These are phyloP conservation scores for Helicoverpa zea DNA, from an alignment of 1,140 invertebrate species.

Conservation along the genomic window DNA sequence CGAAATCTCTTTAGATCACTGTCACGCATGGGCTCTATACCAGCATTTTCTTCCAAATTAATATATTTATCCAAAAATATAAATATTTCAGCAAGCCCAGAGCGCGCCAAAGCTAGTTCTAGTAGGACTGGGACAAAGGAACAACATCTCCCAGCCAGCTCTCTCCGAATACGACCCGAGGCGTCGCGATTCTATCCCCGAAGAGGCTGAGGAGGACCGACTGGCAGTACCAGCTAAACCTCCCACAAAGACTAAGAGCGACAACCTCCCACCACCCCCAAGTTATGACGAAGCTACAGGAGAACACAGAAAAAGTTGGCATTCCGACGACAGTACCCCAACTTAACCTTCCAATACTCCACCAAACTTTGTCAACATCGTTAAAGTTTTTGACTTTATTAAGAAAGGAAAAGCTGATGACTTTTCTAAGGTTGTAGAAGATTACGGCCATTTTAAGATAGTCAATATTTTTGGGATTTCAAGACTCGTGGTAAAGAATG, in stretches of 20 bases:
- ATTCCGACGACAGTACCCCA: constrained; percentile 84
- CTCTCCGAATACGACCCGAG: constrained; percentile 83
- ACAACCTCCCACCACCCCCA: constrained; percentile 74
- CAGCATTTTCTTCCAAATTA: not conserved
- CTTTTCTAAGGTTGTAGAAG: not conserved
- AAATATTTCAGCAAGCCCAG: constrained; percentile 83
- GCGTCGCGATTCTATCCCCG: constrained; percentile 85
- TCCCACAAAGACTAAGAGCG: constrained; percentile 74
- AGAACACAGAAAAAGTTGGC: constrained; percentile 85
- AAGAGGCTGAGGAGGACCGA: constrained; percentile 83
- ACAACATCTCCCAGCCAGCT: constrained; percentile 88
- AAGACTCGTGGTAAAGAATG: not conserved
- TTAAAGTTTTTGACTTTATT: constrained; percentile 7
- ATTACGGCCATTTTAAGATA: not conserved
- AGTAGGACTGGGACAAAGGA: constrained; percentile 83
- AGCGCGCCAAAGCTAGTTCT: constrained; percentile 87
- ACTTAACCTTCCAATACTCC: constrained; percentile 63
- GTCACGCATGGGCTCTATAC: too few relatives aligned
- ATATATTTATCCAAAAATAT: not conserved
- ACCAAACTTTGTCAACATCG: constrained; percentile 5
- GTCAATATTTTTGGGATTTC: not conserved
- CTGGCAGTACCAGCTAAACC: constrained; percentile 73
- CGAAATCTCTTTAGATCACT: too few relatives aligned
- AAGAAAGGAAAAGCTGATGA: not conserved
- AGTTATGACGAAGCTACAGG: constrained; percentile 76